Conservation (phyloP, 1,140 invertebrate genomes). For the Aphelenchoides fujianensis region DNA sequence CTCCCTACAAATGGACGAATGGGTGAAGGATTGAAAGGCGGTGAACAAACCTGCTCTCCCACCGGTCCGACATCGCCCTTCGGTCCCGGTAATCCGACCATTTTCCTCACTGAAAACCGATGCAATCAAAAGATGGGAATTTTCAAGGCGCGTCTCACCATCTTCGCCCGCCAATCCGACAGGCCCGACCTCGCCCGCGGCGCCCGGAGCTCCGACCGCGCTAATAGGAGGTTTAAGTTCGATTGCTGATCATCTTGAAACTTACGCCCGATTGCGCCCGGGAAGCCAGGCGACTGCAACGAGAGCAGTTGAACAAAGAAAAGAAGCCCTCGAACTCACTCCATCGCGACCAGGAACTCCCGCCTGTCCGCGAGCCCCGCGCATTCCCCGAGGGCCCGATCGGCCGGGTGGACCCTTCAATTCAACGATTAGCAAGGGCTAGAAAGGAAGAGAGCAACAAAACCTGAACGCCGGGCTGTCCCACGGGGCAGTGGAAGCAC, state of each 20-base stretch:
- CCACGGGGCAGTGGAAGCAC: constrained; percentile 54
- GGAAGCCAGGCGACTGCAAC: constrained; percentile 22
- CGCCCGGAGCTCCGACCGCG: neutral
- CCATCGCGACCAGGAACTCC: constrained; percentile 50
- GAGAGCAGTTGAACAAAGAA: neutral
- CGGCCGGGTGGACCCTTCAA: constrained; percentile 21
- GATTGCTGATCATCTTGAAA: neutral
- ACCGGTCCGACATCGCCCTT: constrained; percentile 28
- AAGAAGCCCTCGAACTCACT: neutral
- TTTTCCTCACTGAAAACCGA: too few relatives aligned
- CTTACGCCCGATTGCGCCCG: constrained; percentile 24
- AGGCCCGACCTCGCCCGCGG: constrained; percentile 33
- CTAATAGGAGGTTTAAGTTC: neutral
- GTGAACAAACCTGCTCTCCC: neutral
- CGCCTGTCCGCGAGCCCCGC: constrained; percentile 49
- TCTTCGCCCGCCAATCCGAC: constrained; percentile 43
- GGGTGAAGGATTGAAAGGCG: neutral
- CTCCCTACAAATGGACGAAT: constrained; percentile 14
- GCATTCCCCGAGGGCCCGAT: constrained; percentile 48
- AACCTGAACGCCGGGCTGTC: constrained; percentile 35
- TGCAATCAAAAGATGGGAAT: too few relatives aligned
- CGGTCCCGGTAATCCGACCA: constrained; percentile 42
- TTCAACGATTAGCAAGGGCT: neutral
- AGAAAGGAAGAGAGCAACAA: constrained; percentile 1
- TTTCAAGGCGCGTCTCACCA: constrained; percentile 29